Evolutionary conservation across 1,140 invertebrate genomes (phyloP), one percentile per base, ranked within the genome.

Genomic region (Argopecten irradians): DNA sequence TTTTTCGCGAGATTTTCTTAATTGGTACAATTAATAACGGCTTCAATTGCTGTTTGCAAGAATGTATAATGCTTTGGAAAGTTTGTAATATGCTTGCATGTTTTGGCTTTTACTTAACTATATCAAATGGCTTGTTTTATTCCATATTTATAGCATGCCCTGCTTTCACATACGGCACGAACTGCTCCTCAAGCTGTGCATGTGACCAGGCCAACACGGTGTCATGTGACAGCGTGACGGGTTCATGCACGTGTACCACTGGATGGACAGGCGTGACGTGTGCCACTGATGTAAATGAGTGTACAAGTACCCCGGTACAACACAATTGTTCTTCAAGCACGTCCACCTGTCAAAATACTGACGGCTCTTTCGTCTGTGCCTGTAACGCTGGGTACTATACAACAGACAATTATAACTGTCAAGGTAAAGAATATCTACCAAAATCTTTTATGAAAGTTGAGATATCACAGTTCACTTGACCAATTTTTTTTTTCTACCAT

Each of bases 211-310:
- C 36, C 8, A 86, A 88, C 55, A 83, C 88, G n/a, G 35, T 34
- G 19, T 82, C 43, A 28, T 88, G 88, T 89, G 85, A 86, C 41
- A 83, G 84, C 32, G 13, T 84, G n/a, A 71, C 43, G 41, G 88
- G 88, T 28, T 46, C 85, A 1, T 89, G 88, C 71, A 34, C 41
- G 33, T 89, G 88, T 84, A 89, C 36, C 11, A 14, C 85, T 83
- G 88, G 88, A 14, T 89, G 88, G 88, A 32, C 43, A 3, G 88
- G 88, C 8, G 19, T 39, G 5, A 84, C 34, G 19, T 89, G 88
- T 43, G 35, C 71, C n/a, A 28, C 34, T 41, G 86, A 87, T 83
- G 34, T 83, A 39, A 83, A 87, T 87, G 86, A 87, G 71, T 87
- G 86, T 33, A 83, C 55, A 28, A 71, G 36, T n/a, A 32, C 13